Evolutionary conservation across 2,113 vertebrate genomes (phyloP).

Genomic region (Upupa epops): DNA sequence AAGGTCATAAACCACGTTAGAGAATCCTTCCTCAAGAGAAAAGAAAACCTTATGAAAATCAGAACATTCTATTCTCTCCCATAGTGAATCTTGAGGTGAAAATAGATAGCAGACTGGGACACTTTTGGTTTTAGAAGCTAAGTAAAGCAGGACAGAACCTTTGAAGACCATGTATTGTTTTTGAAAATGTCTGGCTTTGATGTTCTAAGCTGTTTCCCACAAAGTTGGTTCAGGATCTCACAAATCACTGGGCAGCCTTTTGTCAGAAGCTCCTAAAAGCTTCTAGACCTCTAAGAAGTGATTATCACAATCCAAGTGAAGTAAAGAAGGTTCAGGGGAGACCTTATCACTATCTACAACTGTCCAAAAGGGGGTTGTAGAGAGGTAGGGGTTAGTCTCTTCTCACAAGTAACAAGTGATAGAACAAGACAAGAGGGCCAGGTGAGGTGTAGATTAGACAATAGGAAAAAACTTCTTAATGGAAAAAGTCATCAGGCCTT

Average conservation of each 20-base stretch:
- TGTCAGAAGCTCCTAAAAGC: not conserved
- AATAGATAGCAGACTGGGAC: not conserved
- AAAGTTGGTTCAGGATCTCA: not conserved
- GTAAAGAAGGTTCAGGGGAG: too few relatives aligned
- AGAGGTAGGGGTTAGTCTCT: too few relatives aligned
- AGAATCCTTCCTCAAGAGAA: not conserved
- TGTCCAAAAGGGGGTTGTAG: too few relatives aligned
- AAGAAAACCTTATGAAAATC: not conserved
- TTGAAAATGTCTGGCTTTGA: not conserved
- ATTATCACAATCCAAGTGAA: not conserved
- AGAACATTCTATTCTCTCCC: not conserved
- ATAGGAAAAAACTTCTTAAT: too few relatives aligned
- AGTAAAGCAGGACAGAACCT: not conserved
- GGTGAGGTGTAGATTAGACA: too few relatives aligned
- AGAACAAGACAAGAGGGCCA: too few relatives aligned
- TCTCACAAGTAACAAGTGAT: too few relatives aligned
- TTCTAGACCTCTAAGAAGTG: not conserved
- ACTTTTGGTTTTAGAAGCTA: not conserved
- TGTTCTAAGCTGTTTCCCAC: not conserved
- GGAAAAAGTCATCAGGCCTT: too few relatives aligned
- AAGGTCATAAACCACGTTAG: not conserved
- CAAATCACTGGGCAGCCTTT: not conserved
- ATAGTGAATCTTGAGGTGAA: not conserved
- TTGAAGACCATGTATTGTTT: not conserved
- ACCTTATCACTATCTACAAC: too few relatives aligned